Conservation (phyloP, 1,140 invertebrate genomes). For the Eurosta solidaginis region DNA sequence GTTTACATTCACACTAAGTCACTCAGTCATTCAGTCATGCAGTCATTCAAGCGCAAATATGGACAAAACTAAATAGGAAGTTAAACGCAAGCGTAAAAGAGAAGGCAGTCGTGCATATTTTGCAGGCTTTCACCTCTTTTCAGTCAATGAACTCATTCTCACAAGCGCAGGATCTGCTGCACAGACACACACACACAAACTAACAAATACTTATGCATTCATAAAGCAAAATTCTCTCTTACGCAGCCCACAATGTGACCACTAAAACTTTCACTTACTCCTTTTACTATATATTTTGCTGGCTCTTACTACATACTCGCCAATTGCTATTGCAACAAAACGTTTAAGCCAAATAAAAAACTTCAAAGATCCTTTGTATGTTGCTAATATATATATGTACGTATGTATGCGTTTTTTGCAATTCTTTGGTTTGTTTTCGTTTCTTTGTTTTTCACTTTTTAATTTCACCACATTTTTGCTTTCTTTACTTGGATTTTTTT, state of each 20-base stretch:
- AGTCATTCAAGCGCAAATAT: not conserved
- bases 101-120: not conserved
- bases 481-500: not conserved
- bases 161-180: not conserved
- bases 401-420: not conserved
- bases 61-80: not conserved
- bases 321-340: not conserved
- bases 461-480: not conserved
- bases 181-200: not conserved
- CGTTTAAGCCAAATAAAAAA: not conserved
- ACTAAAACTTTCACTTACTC: conserved; percentile 15
- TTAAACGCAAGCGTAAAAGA: not conserved
- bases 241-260: not conserved
- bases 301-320: not conserved
- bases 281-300: too few species aligned
- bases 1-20: conserved; percentile 9
- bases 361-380: not conserved
- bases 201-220: not conserved
- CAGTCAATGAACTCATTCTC: conserved; percentile 22
- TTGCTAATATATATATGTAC: too few species aligned
- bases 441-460: conserved; percentile 20
- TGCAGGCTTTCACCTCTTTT: conserved; percentile 17
- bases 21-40: conserved; percentile 3
- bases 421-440: conserved; percentile 10
- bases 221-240: not conserved